phyloP scores from a whole-genome alignment of 1,140 invertebrate species.

The Pseudoatta argentina region DNA sequence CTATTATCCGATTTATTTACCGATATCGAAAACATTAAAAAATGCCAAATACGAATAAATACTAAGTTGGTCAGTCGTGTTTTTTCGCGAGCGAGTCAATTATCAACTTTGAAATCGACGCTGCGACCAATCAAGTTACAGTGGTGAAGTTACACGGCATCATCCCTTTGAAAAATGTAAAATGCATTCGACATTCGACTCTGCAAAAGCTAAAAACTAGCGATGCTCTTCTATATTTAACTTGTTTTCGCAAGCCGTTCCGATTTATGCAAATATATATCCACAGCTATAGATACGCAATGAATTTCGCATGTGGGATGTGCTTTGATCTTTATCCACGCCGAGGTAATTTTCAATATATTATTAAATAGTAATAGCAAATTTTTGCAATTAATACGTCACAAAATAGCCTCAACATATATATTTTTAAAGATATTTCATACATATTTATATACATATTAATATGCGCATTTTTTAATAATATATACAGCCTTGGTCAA shows the following conservation, averaged over 20 bases:
- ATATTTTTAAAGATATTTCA: neutral
- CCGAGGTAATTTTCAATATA: slow-evolving; percentile 23
- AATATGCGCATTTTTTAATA: neutral
- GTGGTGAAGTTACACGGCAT: slow-evolving; percentile 54
- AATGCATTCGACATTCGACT: slow-evolving; percentile 41
- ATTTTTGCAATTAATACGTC: slow-evolving; percentile 28
- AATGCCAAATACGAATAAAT: slow-evolving; percentile 38
- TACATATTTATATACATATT: no score
- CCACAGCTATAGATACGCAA: slow-evolving; percentile 30
- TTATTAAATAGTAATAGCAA: slow-evolving; percentile 29
- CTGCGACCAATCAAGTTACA: slow-evolving; percentile 61
- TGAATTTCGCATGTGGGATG: slow-evolving; percentile 30
- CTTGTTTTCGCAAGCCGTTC: slow-evolving; percentile 51
- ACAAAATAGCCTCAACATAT: neutral
- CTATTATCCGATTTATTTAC: neutral
- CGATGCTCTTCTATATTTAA: slow-evolving; percentile 59
- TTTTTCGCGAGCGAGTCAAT: slow-evolving; percentile 58
- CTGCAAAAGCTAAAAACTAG: slow-evolving; percentile 52
- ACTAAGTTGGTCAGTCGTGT: slow-evolving; percentile 7
- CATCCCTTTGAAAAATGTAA: slow-evolving; percentile 59
- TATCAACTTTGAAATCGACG: slow-evolving; percentile 64
- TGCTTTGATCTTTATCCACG: slow-evolving; percentile 48
- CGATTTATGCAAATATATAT: slow-evolving; percentile 60
- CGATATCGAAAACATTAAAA: slow-evolving; percentile 32
- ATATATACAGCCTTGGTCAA: no score